These are phyloP conservation scores for Mola mola DNA, from an alignment of 2,113 vertebrate species.

Conservation along the genomic window DNA sequence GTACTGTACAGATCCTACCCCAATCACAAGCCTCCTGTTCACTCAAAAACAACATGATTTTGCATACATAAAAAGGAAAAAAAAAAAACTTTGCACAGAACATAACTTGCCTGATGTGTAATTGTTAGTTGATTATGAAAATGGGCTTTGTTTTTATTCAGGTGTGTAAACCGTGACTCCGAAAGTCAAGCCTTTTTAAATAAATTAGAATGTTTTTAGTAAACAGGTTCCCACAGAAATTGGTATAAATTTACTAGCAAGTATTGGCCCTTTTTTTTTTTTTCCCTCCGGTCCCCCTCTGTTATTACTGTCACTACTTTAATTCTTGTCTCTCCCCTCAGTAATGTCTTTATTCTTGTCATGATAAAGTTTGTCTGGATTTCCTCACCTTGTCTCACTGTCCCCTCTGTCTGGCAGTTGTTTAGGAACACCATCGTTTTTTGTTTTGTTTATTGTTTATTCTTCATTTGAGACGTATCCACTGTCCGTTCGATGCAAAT, in stretches of 20 bases:
- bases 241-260: constrained; percentile 77
- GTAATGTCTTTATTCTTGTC: constrained; percentile 31
- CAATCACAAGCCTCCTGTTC: constrained; percentile 68
- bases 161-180: constrained; percentile 56
- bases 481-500: constrained; percentile 24
- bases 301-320: constrained; percentile 33
- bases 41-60: constrained; percentile 61
- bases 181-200: constrained; percentile 71
- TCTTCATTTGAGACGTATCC: constrained; percentile 19
- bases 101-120: constrained; percentile 73
- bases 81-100: constrained; percentile 73
- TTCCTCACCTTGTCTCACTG: constrained; percentile 19
- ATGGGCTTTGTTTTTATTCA: constrained; percentile 70
- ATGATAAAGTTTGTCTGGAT: constrained; percentile 21
- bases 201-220: constrained; percentile 64
- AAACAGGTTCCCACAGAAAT: constrained; percentile 46
- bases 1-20: constrained; percentile 76
- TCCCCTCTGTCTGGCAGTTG: constrained; percentile 44
- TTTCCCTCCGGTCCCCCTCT: neutral
- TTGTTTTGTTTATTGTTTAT: neutral
- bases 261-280: constrained; percentile 82
- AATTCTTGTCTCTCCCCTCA: constrained; percentile 22
- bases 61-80: constrained; percentile 60
- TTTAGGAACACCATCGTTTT: constrained; percentile 11
- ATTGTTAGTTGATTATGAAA: constrained; percentile 70